Base-by-base conservation (phyloP, 2,888 invertebrate species). In the Monopis laevigella region DNA sequence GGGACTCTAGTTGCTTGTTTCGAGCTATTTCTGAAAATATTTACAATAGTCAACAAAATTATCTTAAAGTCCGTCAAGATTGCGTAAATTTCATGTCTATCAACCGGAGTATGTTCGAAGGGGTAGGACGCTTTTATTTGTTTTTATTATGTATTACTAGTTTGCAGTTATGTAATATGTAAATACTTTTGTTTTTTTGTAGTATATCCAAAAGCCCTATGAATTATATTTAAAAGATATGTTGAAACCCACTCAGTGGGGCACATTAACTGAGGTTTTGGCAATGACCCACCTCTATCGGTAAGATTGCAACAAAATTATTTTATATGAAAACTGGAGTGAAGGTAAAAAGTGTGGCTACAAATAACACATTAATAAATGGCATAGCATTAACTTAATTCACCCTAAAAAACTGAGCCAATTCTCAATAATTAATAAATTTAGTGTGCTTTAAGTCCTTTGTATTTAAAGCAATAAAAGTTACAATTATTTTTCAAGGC, bases 1-100 rank as follows among this genome's bases (percentile, higher is more conserved):
- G 89, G 56, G 96, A 96, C 80, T 89, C 92, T 40, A 92, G 92
- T 45, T 94, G 93, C 60, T 78, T 96, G 36, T 96, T 96, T 71
- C 85, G 96, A 53, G 92, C 91, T 8, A 87, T 94, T 40, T 90
- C 95, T 26, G 96, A 96, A 70, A 93, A 94, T 73, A 85, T 89
- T 51, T 86, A 75, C 54, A 84, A 83, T 42, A 84, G 83, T 16
- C 85, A 96, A 73, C 73, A 87, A 48, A 87, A 88, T 65, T 92
- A 93, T 62, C 82, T 87, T 53, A 84, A 84, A 57, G 87, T 94
- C 40, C 85, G 93, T 42, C 81, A 84, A 52, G 86, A 88, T 49
- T 90, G 91, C 53, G 84, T 92, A 11, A 80, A 85, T 11, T 93
- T 86, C 65, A 90, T 91, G 83, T 82, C 83, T 43, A 68, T 83